phyloP scores from a whole-genome alignment of 2,888 invertebrate genomes.

The Lithophane ornitopus region DNA sequence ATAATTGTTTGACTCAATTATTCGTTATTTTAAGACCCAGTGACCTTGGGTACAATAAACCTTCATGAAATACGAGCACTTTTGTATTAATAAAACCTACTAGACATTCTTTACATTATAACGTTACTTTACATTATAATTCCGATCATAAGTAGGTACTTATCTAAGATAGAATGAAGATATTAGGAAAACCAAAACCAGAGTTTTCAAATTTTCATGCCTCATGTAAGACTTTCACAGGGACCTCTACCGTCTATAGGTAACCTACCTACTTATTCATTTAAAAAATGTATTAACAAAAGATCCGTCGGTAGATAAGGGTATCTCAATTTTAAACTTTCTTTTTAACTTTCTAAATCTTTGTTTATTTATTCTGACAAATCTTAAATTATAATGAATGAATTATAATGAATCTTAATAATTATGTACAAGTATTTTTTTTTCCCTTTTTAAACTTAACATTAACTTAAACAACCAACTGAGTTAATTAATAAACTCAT shows the following conservation, averaged over 20 bases:
- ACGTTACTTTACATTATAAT: no score
- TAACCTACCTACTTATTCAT: not conserved
- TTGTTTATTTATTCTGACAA: no score
- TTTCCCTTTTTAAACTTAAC: not conserved
- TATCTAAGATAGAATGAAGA: no score
- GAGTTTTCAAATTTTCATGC: no score
- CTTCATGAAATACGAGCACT: not conserved
- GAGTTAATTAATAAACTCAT: not conserved
- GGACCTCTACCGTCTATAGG: no score
- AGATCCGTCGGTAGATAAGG: not conserved
- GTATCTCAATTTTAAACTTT: not conserved
- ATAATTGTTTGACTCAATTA: constrained; percentile 25
- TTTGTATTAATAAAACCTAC: not conserved
- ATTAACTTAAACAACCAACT: not conserved
- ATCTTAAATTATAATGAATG: no score
- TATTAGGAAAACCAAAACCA: not conserved
- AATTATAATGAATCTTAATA: no score
- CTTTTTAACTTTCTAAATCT: no score
- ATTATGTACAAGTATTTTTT: no score
- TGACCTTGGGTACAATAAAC: not conserved
- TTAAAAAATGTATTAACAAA: not conserved
- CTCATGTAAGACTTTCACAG: no score
- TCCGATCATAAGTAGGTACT: no score
- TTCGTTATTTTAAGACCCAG: not conserved
- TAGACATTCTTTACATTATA: no score